Conservation (phyloP, 2,797 vertebrate species). For the Pipistrellus nathusii region DNA sequence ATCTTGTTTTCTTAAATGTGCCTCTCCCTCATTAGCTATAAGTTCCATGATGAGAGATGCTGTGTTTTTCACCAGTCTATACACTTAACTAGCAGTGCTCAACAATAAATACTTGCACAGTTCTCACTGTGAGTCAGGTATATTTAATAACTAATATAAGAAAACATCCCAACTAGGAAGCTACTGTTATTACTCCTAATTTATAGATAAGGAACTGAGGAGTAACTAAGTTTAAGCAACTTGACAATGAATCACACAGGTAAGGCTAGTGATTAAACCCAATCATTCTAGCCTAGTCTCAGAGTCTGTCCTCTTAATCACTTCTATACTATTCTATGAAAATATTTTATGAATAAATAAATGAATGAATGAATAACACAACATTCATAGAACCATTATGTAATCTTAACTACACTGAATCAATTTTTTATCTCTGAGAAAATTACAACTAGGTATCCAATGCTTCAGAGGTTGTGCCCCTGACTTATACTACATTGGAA, state of each 20-base stretch:
- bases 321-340: not conserved
- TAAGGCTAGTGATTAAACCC: not conserved
- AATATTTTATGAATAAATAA: slow-evolving; percentile 39
- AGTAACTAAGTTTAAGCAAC: slow-evolving; percentile 20
- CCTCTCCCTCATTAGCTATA: not conserved
- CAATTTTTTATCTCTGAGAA: not conserved
- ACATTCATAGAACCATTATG: slow-evolving; percentile 2
- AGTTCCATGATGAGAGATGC: not conserved
- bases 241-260: not conserved
- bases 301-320: not conserved
- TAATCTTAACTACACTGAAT: slow-evolving; percentile 13
- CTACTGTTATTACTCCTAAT: not conserved
- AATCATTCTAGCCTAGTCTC: not conserved
- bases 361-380: not conserved
- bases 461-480: not conserved
- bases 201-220: not conserved
- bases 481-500: not conserved
- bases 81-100: not conserved
- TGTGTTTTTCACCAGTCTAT: not conserved
- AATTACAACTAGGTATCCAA: not conserved
- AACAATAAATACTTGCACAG: not conserved
- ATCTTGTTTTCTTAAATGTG: not conserved
- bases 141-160: not conserved
- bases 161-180: not conserved
- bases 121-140: not conserved